Evolutionary conservation across 2,888 invertebrate genomes (phyloP).

Genomic region (Lepidochitona cinerea): DNA sequence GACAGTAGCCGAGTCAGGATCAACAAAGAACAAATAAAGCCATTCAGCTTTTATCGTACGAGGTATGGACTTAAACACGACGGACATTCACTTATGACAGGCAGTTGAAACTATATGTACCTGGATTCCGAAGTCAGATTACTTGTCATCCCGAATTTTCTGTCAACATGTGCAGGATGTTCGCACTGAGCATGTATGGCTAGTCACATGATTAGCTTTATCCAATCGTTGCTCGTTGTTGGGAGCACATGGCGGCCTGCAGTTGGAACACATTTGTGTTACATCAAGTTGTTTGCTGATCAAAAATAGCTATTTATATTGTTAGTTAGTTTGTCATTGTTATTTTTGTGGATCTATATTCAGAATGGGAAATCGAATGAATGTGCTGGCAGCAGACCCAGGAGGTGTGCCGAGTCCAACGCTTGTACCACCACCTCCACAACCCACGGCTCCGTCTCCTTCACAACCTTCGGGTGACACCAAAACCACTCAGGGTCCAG

Average conservation of each 20-base stretch:
- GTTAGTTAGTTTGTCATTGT: background rate
- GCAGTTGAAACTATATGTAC: too few relatives aligned
- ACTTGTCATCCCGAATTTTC: too few relatives aligned
- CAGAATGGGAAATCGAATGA: slow-evolving; percentile 14
- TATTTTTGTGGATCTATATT: background rate
- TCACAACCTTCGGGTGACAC: slow-evolving; percentile 28
- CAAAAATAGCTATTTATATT: background rate
- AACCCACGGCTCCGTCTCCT: slow-evolving; percentile 32
- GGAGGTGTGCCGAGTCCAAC: background rate
- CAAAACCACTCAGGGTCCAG: background rate
- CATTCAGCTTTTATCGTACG: too few relatives aligned
- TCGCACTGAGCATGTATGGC: background rate
- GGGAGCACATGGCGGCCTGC: background rate
- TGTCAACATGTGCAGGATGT: background rate
- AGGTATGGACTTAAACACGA: too few relatives aligned
- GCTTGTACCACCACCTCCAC: slow-evolving; percentile 23
- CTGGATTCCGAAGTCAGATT: too few relatives aligned
- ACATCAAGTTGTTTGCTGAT: too few relatives aligned
- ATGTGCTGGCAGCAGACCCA: slow-evolving; percentile 43
- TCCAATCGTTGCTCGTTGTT: background rate
- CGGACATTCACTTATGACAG: too few relatives aligned
- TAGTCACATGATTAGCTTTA: background rate
- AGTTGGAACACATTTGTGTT: background rate
- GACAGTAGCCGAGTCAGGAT: too few relatives aligned
- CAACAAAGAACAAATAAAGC: too few relatives aligned